These are phyloP conservation scores for Linepithema humile DNA, from an alignment of 1,140 invertebrate genomes.

Conservation along the genomic window DNA sequence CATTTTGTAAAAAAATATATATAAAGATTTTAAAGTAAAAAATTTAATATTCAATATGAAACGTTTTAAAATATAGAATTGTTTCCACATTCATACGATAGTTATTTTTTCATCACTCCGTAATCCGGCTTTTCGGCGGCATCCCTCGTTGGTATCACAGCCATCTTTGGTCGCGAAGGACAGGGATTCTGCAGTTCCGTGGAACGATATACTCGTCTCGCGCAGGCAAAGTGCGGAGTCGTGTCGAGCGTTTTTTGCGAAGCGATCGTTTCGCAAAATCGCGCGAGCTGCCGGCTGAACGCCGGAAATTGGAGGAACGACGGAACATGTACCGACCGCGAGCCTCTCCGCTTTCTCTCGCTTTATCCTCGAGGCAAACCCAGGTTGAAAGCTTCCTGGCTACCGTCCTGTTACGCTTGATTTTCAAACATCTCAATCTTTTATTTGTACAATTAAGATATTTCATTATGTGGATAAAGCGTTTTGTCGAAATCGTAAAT, in stretches of 20 bases:
- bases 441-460: neutral
- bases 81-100: neutral
- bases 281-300: constrained; percentile 45
- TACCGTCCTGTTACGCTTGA: constrained; percentile 5
- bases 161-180: constrained; percentile 44
- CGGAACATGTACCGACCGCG: constrained; percentile 41
- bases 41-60: neutral
- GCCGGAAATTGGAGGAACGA: constrained; percentile 37
- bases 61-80: neutral
- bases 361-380: constrained; percentile 27
- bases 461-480: neutral
- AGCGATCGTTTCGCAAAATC: constrained; percentile 54
- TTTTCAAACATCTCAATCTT: neutral
- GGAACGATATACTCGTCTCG: constrained; percentile 18
- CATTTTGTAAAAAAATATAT: neutral
- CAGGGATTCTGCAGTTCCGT: constrained; percentile 5
- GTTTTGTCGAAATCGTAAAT: neutral
- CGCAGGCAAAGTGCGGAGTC: constrained; percentile 70
- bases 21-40: neutral
- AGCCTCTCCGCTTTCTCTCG: constrained; percentile 2
- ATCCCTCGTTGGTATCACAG: constrained; percentile 37
- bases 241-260: constrained; percentile 68
- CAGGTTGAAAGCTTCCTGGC: neutral
- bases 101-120: constrained; percentile 21
- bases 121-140: constrained; percentile 7